Conservation (phyloP, 2,888 invertebrate species). For the Proisotoma minuta region DNA sequence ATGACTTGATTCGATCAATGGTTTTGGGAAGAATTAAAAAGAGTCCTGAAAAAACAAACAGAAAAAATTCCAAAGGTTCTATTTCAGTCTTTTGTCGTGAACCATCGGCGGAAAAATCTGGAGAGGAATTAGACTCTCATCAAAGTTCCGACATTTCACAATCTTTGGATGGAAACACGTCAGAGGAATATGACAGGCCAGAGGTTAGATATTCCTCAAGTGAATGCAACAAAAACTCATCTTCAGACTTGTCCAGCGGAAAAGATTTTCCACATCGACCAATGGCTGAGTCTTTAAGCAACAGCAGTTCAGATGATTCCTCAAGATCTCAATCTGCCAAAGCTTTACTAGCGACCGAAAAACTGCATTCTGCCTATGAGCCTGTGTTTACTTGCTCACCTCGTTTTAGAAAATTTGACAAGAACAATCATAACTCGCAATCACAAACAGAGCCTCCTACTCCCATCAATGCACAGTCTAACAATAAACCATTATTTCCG, state of each 20-base stretch:
- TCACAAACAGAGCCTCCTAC: constrained; percentile 45
- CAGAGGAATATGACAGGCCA: neutral
- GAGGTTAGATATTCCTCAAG: neutral
- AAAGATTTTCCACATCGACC: constrained; percentile 4
- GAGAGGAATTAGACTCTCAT: constrained; percentile 20
- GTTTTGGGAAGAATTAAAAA: constrained; percentile 67
- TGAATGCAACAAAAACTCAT: neutral
- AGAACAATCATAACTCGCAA: constrained; percentile 34
- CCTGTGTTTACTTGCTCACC: constrained; percentile 41
- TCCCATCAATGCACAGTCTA: constrained; percentile 23
- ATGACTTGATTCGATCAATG: constrained; percentile 74
- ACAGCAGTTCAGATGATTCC: constrained; percentile 10
- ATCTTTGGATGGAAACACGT: constrained; percentile 15
- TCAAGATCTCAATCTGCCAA: neutral
- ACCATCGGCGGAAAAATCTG: constrained; percentile 1
- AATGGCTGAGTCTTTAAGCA: neutral
- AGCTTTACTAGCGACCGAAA: neutral
- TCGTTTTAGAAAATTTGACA: constrained; percentile 37
- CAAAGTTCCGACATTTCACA: constrained; percentile 33
- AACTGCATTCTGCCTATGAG: constrained; percentile 27
- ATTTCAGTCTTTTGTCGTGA: constrained; percentile 12
- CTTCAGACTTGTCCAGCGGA: constrained; percentile 8
- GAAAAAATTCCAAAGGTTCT: constrained; percentile 51
- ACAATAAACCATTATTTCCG: neutral
- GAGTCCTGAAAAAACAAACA: constrained; percentile 60